phyloP scores from a whole-genome alignment of 2,888 invertebrate species.

The Scaptomyza polygonia region DNA sequence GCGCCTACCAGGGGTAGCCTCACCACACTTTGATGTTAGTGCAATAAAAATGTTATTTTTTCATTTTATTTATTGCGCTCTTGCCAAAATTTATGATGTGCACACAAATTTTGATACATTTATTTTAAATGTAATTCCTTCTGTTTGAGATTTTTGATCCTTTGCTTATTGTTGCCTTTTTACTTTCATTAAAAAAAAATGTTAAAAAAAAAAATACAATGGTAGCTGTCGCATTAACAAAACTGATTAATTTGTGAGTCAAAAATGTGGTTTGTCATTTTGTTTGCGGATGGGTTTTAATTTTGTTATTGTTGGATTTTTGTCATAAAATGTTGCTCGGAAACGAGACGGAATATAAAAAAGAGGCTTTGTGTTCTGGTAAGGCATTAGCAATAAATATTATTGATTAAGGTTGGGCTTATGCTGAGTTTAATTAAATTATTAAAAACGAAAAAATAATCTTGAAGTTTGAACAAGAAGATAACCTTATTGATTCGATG shows the following conservation, averaged over 20 bases:
- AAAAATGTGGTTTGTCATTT: conserved; percentile 43
- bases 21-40: conserved; percentile 53
- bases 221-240: conserved; percentile 39
- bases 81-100: conserved; percentile 80
- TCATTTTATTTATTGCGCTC: conserved; percentile 81
- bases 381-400: neutral
- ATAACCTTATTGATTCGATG: too few relatives aligned
- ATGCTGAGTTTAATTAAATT: neutral
- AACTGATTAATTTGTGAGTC: conserved; percentile 66
- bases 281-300: neutral
- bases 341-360: neutral
- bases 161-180: conserved; percentile 31
- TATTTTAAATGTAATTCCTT: conserved; percentile 56
- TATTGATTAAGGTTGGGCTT: neutral
- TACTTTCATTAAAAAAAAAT: conserved; percentile 72
- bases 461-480: too few relatives aligned
- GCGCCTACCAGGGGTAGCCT: too few relatives aligned
- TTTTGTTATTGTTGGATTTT: conserved; percentile 13
- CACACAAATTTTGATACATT: conserved; percentile 75
- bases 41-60: conserved; percentile 82
- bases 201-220: conserved; percentile 30
- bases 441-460: too few relatives aligned
- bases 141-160: neutral
- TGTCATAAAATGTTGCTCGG: neutral
- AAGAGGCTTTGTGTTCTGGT: neutral